Percentiles rank a stretch among this genome's conserved stretches.
Evolutionary conservation across 1,140 invertebrate genomes (phyloP).

Genomic region (Lepidostoma basale): DNA sequence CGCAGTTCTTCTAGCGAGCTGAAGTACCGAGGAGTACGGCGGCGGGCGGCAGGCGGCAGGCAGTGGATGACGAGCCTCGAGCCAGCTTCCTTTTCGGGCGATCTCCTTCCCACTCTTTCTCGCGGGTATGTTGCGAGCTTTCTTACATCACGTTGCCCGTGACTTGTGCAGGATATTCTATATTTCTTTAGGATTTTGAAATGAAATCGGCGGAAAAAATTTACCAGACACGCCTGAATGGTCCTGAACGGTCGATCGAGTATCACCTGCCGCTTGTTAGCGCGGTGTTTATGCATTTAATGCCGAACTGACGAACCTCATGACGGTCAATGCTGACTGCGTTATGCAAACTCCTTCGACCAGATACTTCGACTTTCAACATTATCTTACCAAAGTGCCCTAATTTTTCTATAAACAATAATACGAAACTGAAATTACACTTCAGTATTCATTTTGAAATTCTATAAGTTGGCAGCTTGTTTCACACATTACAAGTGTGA

Average conservation of each 20-base stretch:
- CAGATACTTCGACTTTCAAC: too few species aligned
- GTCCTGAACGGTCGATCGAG: neutral
- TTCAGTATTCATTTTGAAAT: too few species aligned
- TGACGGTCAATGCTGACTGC: neutral
- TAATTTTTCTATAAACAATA: too few species aligned
- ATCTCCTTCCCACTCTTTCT: slow-evolving; percentile 25
- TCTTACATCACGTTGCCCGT: slow-evolving; percentile 32
- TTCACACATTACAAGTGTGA: too few species aligned
- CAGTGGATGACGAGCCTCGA: slow-evolving; percentile 22
- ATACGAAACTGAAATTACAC: too few species aligned
- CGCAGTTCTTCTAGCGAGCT: neutral
- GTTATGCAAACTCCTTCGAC: too few species aligned
- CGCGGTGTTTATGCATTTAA: neutral
- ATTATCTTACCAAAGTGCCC: too few species aligned
- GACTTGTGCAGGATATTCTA: slow-evolving; percentile 12
- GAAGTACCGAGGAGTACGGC: neutral
- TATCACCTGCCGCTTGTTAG: slow-evolving; percentile 1
- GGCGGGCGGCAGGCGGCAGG: neutral
- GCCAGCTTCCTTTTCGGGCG: slow-evolving; percentile 28
- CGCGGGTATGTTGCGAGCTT: slow-evolving; percentile 32
- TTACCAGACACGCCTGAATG: neutral
- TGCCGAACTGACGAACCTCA: neutral
- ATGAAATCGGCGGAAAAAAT: too few species aligned
- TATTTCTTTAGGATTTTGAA: too few species aligned
- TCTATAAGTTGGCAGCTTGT: too few species aligned